Base-by-base conservation (phyloP, 2,888 invertebrate genomes). In the Meandrusa payeni region DNA sequence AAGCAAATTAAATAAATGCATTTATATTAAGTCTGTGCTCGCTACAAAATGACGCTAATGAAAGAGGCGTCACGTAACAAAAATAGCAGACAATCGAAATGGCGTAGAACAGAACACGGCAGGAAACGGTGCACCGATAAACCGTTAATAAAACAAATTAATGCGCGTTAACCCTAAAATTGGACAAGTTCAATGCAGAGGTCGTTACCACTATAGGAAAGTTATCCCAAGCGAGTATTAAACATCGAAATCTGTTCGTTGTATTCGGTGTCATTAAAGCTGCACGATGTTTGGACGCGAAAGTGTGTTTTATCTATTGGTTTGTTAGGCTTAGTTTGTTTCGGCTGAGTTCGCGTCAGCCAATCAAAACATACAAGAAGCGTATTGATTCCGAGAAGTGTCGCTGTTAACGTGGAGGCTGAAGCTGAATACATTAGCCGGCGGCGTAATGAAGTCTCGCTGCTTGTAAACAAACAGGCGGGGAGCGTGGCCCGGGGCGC, bases 321-420 rank as follows among this genome's bases (percentile, higher is more conserved):
- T 34, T 45, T 55, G 55, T 74, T 76, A 68, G 74, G 73, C 64
- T 59, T 61, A 58, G 55, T 67, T 76, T 69, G 61, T 60, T 57
- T 69, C 64, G 69, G 51, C 57, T 52, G 51, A 52, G 52, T 49
- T 52, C 58, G 64, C 67, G 69, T 64, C 67, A 82, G 76, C 82
- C 83, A 86, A 86, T 87, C 87, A 87, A 87, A 87, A 87, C 87
- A 86, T 86, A 86, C 87, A 85, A 83, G 83, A 81, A 86, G 82
- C 86, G 83, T 87, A 87, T 87, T 87, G 87, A 87, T 87, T 87
- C 87, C 80, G 83, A 86, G 87, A 87, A 87, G 87, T 87, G 87
- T 87, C 87, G 85, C 83, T 85, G 87, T 86, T 85, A 86, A 83
- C 87, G 85, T 83, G 82, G 76, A 85, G 86, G 85, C 85, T 86